phyloP scores from a whole-genome alignment of 2,113 vertebrate species.

The Peromyscus leucopus region DNA sequence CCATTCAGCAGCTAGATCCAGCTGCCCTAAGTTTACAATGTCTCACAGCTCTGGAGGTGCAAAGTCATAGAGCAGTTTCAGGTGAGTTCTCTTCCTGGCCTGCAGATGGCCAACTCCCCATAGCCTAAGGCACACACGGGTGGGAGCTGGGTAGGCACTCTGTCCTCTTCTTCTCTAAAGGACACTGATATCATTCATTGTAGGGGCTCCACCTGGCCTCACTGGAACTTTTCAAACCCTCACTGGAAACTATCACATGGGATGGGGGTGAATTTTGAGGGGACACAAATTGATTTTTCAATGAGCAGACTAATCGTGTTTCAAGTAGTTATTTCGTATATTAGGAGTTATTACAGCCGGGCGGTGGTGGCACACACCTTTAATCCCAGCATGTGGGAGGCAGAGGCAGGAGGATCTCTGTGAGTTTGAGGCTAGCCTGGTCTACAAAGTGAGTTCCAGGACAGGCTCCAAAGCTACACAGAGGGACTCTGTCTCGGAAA shows the following conservation, averaged over 20 bases:
- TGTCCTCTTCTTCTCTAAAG: background rate
- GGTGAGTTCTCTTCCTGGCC: background rate
- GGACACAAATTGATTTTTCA: background rate
- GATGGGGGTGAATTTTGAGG: background rate
- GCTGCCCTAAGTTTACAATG: background rate
- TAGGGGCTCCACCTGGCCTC: background rate
- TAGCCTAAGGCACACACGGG: background rate
- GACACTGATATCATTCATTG: background rate
- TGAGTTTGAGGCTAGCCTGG: too few species aligned
- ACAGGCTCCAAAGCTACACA: too few species aligned
- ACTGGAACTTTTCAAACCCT: background rate
- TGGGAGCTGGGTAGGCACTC: too few species aligned
- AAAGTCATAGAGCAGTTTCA: background rate
- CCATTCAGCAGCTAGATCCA: background rate
- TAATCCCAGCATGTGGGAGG: too few species aligned
- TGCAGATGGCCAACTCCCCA: too few species aligned
- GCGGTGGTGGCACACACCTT: too few species aligned
- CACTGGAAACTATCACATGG: background rate
- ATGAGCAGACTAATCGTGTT: background rate
- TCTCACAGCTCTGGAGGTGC: too few species aligned
- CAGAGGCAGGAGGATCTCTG: too few species aligned
- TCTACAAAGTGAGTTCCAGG: too few species aligned
- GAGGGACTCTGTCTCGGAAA: too few species aligned
- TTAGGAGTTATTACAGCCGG: background rate
- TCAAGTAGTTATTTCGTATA: background rate